These are phyloP conservation scores for Lota lota DNA, from an alignment of 2,113 vertebrate species.

Conservation along the genomic window DNA sequence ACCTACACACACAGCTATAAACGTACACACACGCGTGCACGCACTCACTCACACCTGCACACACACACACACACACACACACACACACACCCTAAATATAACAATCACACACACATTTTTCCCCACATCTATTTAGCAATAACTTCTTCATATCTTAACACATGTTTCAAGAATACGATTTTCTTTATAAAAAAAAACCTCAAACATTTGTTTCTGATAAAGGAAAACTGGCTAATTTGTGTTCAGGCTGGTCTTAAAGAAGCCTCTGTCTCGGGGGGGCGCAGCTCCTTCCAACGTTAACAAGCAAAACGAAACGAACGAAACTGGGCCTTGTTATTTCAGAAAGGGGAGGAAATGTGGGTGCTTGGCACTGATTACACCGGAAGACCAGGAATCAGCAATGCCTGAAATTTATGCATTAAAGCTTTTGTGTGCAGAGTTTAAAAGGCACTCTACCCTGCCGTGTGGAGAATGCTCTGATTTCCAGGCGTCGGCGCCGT, in stretches of 20 bases:
- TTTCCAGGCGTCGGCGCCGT: slow-evolving; percentile 70
- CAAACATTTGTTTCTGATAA: too few species aligned
- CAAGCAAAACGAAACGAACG: too few species aligned
- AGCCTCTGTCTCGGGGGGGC: slow-evolving; percentile 17
- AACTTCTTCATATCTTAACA: too few species aligned
- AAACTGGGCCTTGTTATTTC: slow-evolving; percentile 47
- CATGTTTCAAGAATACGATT: too few species aligned
- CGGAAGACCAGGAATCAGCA: slow-evolving; percentile 76
- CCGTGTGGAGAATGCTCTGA: slow-evolving; percentile 79
- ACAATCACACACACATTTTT: too few species aligned
- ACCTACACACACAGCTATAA: too few species aligned
- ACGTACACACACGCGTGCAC: too few species aligned
- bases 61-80: slow-evolving; percentile 10
- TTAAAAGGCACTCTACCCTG: slow-evolving; percentile 74
- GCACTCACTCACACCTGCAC: too few species aligned
- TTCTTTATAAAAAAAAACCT: too few species aligned
- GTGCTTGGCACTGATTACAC: slow-evolving; percentile 72
- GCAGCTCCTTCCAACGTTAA: slow-evolving; percentile 41
- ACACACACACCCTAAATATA: background rate
- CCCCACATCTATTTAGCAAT: too few species aligned
- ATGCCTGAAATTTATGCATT: slow-evolving; percentile 83
- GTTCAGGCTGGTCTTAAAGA: slow-evolving; percentile 6
- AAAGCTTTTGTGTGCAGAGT: slow-evolving; percentile 75
- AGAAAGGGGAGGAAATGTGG: slow-evolving; percentile 63
- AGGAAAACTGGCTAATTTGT: slow-evolving; percentile 1